Percentiles rank a stretch among this genome's conserved stretches.
phyloP scores from a whole-genome alignment of 92 coral and sea anemone species.

The Phenganax marumi region DNA sequence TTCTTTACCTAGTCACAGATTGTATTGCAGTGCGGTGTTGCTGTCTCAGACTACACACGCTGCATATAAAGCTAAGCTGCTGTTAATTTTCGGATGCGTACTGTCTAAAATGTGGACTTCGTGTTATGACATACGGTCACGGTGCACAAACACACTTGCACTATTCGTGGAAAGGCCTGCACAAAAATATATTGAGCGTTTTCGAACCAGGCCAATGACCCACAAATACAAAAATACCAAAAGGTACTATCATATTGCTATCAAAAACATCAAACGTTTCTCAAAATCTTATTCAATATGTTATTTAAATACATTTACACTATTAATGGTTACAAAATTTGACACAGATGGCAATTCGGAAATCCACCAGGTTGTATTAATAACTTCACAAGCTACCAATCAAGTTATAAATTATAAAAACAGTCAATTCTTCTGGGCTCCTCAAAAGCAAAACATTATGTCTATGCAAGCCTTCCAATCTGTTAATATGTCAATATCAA shows the following conservation, averaged over 20 bases:
- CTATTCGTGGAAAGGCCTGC: not conserved
- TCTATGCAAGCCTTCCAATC: too few relatives aligned
- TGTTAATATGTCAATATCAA: too few relatives aligned
- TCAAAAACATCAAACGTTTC: not conserved
- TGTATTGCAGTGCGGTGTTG: not conserved
- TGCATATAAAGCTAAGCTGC: not conserved
- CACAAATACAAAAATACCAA: not conserved
- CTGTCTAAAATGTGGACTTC: conserved; percentile 17
- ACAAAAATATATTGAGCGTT: conserved; percentile 6
- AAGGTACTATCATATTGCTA: not conserved
- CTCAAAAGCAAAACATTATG: too few relatives aligned
- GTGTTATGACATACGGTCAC: conserved; percentile 3
- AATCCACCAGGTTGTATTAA: too few relatives aligned
- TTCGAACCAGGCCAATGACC: conserved; percentile 5
- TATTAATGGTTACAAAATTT: not conserved
- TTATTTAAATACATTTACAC: not conserved
- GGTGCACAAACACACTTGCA: not conserved
- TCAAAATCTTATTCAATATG: not conserved
- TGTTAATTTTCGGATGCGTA: not conserved
- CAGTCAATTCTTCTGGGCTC: too few relatives aligned
- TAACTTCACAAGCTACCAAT: too few relatives aligned
- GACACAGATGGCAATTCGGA: too few relatives aligned
- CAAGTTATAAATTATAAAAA: too few relatives aligned
- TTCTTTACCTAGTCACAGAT: not conserved
- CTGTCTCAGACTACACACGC: too few relatives aligned